Evolutionary conservation across 2,113 vertebrate genomes (phyloP).

Genomic region (Chaetops frenatus): DNA sequence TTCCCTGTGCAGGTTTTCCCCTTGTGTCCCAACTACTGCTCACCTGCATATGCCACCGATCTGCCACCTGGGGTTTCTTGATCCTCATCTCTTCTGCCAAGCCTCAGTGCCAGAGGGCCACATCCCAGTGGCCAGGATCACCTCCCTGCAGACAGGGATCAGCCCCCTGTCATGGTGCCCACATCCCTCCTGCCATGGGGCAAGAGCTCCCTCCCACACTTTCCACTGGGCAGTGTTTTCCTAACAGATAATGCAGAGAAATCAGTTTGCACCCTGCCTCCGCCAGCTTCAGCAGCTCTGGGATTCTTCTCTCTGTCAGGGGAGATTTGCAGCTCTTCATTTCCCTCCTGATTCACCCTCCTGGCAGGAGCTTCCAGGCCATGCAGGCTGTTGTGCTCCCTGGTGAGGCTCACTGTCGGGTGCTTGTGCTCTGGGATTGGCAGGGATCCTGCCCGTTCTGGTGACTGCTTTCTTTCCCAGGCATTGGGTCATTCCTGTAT

Average conservation of each 20-base stretch:
- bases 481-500: not conserved
- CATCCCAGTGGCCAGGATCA: not conserved
- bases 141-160: not conserved
- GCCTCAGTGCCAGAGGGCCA: not conserved
- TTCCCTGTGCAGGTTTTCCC: not conserved
- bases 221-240: not conserved
- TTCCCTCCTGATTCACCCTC: not conserved
- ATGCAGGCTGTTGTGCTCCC: not conserved
- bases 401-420: fast-evolving
- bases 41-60: not conserved
- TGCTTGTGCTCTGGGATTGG: not conserved
- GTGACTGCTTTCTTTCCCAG: not conserved
- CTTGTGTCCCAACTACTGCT: fast-evolving
- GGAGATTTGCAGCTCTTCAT: not conserved
- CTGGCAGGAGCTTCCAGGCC: not conserved
- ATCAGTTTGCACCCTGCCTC: not conserved
- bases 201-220: not conserved
- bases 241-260: not conserved
- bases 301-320: not conserved
- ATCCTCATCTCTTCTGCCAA: not conserved
- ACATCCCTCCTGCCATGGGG: not conserved
- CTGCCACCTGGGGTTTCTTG: not conserved
- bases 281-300: not conserved
- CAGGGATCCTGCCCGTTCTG: fast-evolving
- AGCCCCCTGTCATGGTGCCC: fast-evolving